phyloP scores from a whole-genome alignment of 2,113 vertebrate genomes.

The Tychaedon coryphoeus region DNA sequence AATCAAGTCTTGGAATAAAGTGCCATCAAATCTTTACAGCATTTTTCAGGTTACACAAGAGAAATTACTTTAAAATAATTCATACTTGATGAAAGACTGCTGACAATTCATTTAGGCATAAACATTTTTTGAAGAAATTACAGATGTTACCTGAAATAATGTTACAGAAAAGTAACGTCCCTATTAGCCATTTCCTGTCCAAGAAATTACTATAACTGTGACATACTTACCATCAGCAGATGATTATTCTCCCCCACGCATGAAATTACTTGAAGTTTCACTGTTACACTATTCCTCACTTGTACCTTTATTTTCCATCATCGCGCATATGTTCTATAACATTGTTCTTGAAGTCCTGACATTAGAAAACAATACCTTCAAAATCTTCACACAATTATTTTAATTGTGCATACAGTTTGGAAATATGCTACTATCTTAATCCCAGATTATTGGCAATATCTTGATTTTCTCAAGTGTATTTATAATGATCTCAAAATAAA shows the following conservation, averaged over 20 bases:
- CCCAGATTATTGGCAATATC: not conserved
- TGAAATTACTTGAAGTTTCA: not conserved
- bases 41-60: not conserved
- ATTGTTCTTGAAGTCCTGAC: not conserved
- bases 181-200: not conserved
- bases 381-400: not conserved
- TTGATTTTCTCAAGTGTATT: not conserved
- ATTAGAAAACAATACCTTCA: not conserved
- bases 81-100: not conserved
- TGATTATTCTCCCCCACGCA: not conserved
- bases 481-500: not conserved
- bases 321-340: not conserved
- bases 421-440: not conserved
- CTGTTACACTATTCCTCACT: not conserved
- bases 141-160: not conserved
- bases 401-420: not conserved
- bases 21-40: not conserved
- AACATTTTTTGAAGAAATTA: fast-evolving
- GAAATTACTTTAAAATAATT: not conserved
- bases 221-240: not conserved
- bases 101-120: not conserved
- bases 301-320: not conserved
- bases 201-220: not conserved
- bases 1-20: not conserved
- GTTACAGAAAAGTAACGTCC: not conserved